Evolutionary conservation across 2,113 vertebrate species (phyloP).

Genomic region (Bostrychus sinensis): DNA sequence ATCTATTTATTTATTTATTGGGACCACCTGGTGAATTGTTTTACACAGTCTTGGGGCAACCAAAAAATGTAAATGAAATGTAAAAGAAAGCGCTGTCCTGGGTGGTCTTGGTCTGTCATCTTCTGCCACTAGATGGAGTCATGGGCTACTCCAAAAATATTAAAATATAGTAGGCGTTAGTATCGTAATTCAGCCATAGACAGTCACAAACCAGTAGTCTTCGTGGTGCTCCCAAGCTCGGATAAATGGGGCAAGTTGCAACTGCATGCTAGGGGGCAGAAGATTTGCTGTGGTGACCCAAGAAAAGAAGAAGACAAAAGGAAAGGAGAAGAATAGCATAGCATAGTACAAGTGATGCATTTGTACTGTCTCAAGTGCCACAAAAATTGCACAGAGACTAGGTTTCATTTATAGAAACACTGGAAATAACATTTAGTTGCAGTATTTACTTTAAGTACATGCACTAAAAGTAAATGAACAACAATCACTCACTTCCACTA

Average conservation of each 20-base stretch:
- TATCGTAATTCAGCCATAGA: neutral
- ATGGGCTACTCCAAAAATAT: too few species aligned
- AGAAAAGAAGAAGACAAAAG: too few species aligned
- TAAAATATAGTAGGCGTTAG: too few species aligned
- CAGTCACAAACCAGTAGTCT: neutral
- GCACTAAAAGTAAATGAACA: slow-evolving; percentile 17
- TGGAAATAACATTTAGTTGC: slow-evolving; percentile 17
- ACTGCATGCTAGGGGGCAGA: too few species aligned
- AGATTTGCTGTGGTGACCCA: too few species aligned
- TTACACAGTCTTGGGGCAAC: neutral
- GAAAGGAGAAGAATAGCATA: too few species aligned
- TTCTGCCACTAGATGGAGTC: neutral
- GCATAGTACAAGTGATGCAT: too few species aligned
- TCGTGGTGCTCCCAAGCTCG: neutral
- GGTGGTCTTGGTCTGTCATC: neutral
- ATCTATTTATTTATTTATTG: neutral
- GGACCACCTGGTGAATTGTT: neutral
- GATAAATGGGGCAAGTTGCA: too few species aligned
- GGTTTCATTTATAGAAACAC: neutral
- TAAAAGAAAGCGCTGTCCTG: too few species aligned
- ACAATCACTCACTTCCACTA: neutral
- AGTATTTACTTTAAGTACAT: slow-evolving; percentile 12
- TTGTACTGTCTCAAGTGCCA: neutral
- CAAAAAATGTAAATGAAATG: too few species aligned
- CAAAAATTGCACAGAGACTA: neutral